Percentiles rank a stretch among this genome's conserved stretches.
phyloP scores from a whole-genome alignment of 2,797 vertebrate genomes.

The Cottoperca gobio region DNA sequence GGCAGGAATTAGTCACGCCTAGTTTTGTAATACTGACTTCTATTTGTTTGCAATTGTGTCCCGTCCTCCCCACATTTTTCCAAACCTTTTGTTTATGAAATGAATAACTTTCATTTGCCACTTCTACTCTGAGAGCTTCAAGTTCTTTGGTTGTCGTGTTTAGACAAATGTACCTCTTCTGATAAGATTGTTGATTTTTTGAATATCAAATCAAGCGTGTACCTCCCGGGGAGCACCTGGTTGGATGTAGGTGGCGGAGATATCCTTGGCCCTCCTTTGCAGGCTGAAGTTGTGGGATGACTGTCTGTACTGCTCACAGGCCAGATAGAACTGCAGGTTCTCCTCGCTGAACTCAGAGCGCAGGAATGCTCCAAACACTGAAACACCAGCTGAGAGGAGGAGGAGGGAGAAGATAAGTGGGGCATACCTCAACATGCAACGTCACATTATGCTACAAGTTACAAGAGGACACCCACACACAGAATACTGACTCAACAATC shows the following conservation, averaged over 20 bases:
- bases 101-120: too few species aligned
- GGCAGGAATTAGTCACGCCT: too few species aligned
- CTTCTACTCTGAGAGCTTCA: too few species aligned
- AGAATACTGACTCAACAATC: neutral
- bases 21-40: too few species aligned
- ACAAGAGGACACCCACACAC: constrained; percentile 3
- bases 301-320: constrained; percentile 87
- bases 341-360: constrained; percentile 89
- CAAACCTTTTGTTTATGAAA: too few species aligned
- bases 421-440: neutral
- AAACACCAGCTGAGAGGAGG: constrained; percentile 76
- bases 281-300: constrained; percentile 87
- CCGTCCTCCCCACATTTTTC: too few species aligned
- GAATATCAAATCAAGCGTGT: constrained; percentile 9
- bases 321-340: constrained; percentile 89
- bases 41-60: too few species aligned
- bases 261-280: constrained; percentile 84
- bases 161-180: too few species aligned
- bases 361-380: constrained; percentile 86
- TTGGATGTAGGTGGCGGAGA: constrained; percentile 84
- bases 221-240: constrained; percentile 87
- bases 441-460: neutral
- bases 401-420: neutral
- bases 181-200: too few species aligned
- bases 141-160: too few species aligned